Evolutionary conservation across 2,113 vertebrate genomes (phyloP), one percentile per base, ranked within the genome.

Genomic region (Sander lucioperca): DNA sequence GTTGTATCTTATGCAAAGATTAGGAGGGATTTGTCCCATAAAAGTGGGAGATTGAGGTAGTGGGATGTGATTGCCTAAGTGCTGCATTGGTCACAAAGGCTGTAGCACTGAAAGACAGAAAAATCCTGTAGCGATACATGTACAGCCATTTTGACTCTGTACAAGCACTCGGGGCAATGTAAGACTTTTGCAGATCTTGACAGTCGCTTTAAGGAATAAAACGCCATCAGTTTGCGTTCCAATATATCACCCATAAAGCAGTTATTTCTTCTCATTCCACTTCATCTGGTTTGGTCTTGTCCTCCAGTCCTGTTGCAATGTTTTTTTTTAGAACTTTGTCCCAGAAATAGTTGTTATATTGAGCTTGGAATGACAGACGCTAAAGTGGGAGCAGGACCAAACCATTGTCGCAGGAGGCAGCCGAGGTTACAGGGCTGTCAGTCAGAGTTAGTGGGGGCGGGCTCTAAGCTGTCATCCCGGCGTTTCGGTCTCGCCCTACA

Each of bases 381-480:
- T 83, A 58, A 88, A 85, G 71, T 73, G 61, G 74, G 75, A 85
- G 73, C 66, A 76, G 74, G 82, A 87, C 65, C 45, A 77, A 82
- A 80, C 68, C 83, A 58, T 89, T 89, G 91, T 92, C 48, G 72
- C 43, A 12, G 74, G 90, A 89, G 78, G 86, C 84, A 84, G 82
- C 51, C 25, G 53, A 83, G 88, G 88, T 91, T 77, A 86, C 82
- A 47, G 78, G 18, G 21, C 87, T 91, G 91, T 92, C 93, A 87
- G 54, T 92, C 88, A 91, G 84, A 81, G 86, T 92, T 90, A 91
- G 90, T 71, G 73, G 81, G 82, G 85, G 86, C 47, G 84, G 86
- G 88, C 68, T 88, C 61, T 86, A 58, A 87, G 56, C 85, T 88
- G 89, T 86, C 89, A 86, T 78, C 69, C 75, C 79, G 68, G 69